Conservation (phyloP, 2,797 vertebrate genomes). For the Brotula barbata region DNA sequence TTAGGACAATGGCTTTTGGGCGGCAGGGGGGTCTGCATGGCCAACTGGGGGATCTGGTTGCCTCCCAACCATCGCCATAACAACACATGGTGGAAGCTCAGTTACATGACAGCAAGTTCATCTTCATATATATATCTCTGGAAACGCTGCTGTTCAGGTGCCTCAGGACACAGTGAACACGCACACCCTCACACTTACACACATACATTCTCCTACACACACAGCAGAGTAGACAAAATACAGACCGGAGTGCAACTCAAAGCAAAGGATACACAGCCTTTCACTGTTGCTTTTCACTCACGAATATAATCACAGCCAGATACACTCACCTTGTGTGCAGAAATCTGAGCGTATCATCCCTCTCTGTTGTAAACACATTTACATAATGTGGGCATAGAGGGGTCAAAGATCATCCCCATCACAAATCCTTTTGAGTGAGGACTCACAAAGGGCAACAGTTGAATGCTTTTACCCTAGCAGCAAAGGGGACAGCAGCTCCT, state of each 20-base stretch:
- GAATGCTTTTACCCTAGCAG: slow-evolving; percentile 70
- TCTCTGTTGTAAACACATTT: slow-evolving; percentile 78
- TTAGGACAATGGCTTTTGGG: slow-evolving; percentile 70
- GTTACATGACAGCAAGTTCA: slow-evolving; percentile 57
- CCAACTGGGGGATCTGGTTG: slow-evolving; percentile 61
- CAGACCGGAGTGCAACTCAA: neutral
- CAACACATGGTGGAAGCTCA: slow-evolving; percentile 54
- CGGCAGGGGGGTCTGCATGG: slow-evolving; percentile 15
- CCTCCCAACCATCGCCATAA: slow-evolving; percentile 67
- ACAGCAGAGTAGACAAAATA: neutral
- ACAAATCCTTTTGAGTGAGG: slow-evolving; percentile 79
- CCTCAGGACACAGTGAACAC: slow-evolving; percentile 12
- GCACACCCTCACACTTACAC: too few relatives aligned
- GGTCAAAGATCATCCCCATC: slow-evolving; percentile 85
- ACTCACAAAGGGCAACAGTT: slow-evolving; percentile 70
- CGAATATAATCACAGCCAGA: slow-evolving; percentile 19
- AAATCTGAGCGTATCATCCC: slow-evolving; percentile 73
- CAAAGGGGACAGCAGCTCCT: slow-evolving; percentile 66
- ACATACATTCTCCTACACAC: neutral
- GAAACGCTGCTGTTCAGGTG: slow-evolving; percentile 20
- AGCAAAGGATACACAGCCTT: slow-evolving; percentile 3
- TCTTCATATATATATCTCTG: slow-evolving; percentile 34
- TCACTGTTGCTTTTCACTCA: slow-evolving; percentile 1
- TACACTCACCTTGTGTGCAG: slow-evolving; percentile 13
- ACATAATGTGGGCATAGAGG: slow-evolving; percentile 82